Percentiles rank a stretch among this genome's conserved stretches.
These are phyloP conservation scores for Hemithea aestivaria DNA, from an alignment of 2,888 invertebrate species.

Conservation along the genomic window DNA sequence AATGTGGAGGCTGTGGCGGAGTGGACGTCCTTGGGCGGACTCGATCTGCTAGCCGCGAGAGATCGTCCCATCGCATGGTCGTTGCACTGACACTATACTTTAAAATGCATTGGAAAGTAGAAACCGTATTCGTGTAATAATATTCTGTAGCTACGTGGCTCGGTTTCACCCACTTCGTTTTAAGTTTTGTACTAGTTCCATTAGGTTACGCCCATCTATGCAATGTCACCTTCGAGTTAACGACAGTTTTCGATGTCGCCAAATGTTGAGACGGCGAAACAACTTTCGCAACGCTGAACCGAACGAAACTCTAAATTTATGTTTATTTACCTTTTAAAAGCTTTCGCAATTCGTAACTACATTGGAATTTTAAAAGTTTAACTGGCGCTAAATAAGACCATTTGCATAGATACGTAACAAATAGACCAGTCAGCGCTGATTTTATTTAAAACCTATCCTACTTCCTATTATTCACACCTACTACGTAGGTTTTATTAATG, in stretches of 20 bases:
- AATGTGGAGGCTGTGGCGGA: slow-evolving; percentile 47
- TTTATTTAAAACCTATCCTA: no score
- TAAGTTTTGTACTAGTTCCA: slow-evolving; percentile 29
- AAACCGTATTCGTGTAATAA: slow-evolving; percentile 59
- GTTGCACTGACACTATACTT: slow-evolving; percentile 75
- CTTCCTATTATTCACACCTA: no score
- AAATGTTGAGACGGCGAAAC: slow-evolving; percentile 55
- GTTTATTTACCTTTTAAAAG: slow-evolving; percentile 37
- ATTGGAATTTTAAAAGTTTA: slow-evolving; percentile 22
- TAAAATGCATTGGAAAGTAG: slow-evolving; percentile 77
- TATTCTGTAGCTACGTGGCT: slow-evolving; percentile 38
- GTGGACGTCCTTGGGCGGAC: slow-evolving; percentile 79
- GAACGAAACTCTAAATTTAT: slow-evolving; percentile 44
- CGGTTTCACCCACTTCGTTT: slow-evolving; percentile 8
- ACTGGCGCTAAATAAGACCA: slow-evolving; percentile 9
- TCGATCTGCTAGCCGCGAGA: slow-evolving; percentile 76
- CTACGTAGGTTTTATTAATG: no score
- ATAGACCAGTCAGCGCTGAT: no score
- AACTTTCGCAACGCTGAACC: slow-evolving; percentile 48
- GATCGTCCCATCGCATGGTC: slow-evolving; percentile 74
- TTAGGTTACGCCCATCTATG: slow-evolving; percentile 57
- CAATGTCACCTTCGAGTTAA: slow-evolving; percentile 59
- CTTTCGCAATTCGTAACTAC: slow-evolving; percentile 41
- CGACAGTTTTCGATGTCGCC: slow-evolving; percentile 53
- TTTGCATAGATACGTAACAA: slow-evolving; percentile 10